Base-by-base conservation (phyloP, 2,797 vertebrate genomes). In the Rhinophrynus dorsalis region DNA sequence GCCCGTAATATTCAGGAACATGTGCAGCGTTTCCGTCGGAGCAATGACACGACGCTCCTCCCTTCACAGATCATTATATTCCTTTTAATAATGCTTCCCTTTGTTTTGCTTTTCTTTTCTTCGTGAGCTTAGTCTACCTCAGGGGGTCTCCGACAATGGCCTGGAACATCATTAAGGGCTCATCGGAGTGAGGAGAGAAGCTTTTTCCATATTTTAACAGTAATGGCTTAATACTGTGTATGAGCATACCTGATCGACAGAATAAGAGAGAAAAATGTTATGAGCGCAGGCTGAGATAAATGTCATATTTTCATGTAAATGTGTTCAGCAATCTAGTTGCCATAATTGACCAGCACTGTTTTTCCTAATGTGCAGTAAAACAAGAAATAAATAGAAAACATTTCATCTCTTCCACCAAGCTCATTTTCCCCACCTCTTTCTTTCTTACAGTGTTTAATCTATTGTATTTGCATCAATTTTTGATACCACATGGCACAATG, bases 141-240 rank as follows among this genome's bases (percentile, higher is more conserved):
- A 52, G 64, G 60, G 67, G 71, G 74, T 70, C 68, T 42, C 23
- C 24, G 12, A 33, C 54, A 79, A 56, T 56, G 13, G 54, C 24
- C 62, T 66, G 48, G 50, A 52, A 38, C 48, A 52, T 67, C 58
- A 54, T 73, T 74, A 30, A 17, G 33, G 38, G 67, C 38, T 51
- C 74, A 62, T n/a, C 21, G 48, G 67, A 60, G 61, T 75, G 75
- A 44, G 52, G 40, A 47, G 23, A 54, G 61, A 57, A 51, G 50
- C 23, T 18, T 33, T 78, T 77, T 57, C 60, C 68, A 52, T 62
- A 23, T 68, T 60, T 32, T 77, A 29, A 44, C 56, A 48, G 32
- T 61, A 68, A 68, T 21, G 13, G 32, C 64, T 23, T 69, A 47
- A 74, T 60, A 61, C 37, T 10, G 44, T 72, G 56, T 62, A 37